Conservation (phyloP, 2,113 vertebrate species). For the Oncorhynchus masou region DNA sequence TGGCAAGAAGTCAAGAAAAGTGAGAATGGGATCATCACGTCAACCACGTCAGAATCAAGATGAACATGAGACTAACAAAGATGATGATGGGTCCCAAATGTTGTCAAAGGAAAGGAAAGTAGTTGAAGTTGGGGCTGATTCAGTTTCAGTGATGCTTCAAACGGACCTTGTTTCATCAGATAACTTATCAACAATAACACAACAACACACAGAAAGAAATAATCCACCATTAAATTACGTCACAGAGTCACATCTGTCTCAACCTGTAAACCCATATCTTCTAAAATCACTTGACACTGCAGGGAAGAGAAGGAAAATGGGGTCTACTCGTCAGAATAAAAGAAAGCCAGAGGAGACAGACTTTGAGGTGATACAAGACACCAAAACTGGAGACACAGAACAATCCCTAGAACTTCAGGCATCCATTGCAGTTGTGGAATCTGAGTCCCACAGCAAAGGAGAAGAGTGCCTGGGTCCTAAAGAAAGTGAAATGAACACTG, state of each 20-base stretch:
- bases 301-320: slow-evolving; percentile 16
- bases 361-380: too few relatives aligned
- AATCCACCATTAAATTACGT: neutral
- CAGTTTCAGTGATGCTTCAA: neutral
- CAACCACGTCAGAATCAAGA: neutral
- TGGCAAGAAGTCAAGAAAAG: slow-evolving; percentile 57
- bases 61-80: slow-evolving; percentile 19
- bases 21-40: slow-evolving; percentile 77
- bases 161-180: neutral
- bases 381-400: too few relatives aligned
- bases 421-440: too few relatives aligned
- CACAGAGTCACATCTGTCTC: too few relatives aligned
- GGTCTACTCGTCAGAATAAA: neutral
- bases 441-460: too few relatives aligned
- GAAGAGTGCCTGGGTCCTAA: too few relatives aligned
- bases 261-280: neutral
- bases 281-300: neutral
- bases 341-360: too few relatives aligned
- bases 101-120: neutral
- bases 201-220: neutral
- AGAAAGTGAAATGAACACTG: too few relatives aligned
- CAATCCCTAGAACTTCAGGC: too few relatives aligned
- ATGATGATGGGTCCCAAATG: neutral
- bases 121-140: neutral
- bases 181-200: neutral